Evolutionary conservation across 1,140 invertebrate genomes (phyloP).

Genomic region (Chrysopa pallens): DNA sequence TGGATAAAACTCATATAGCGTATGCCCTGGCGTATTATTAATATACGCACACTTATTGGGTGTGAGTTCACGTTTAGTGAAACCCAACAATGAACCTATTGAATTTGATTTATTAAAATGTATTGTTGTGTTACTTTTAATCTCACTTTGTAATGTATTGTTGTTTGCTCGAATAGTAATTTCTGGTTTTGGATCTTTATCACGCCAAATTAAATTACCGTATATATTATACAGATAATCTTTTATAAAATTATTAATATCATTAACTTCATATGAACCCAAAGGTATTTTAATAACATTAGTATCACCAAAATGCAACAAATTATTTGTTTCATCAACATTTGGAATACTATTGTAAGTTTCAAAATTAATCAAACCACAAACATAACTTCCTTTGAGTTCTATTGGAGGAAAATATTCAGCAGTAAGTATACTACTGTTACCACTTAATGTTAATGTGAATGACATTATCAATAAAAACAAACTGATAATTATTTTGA

Average conservation of each 20-base stretch:
- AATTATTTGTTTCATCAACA: slow-evolving; percentile 7
- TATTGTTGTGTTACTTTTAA: slow-evolving; percentile 7
- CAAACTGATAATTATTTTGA: too few relatives aligned
- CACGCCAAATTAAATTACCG: neutral
- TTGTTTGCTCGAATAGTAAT: slow-evolving; percentile 7
- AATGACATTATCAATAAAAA: slow-evolving; percentile 2
- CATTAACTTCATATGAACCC: slow-evolving; percentile 8
- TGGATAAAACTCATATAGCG: slow-evolving; percentile 16
- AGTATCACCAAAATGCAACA: slow-evolving; percentile 4
- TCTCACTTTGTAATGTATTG: slow-evolving; percentile 10
- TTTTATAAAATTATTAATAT: slow-evolving; percentile 8
- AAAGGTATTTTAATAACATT: slow-evolving; percentile 6
- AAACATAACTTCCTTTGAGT: slow-evolving; percentile 5
- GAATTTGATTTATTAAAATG: slow-evolving; percentile 6
- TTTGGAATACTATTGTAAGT: slow-evolving; percentile 8
- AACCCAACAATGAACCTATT: slow-evolving; percentile 9
- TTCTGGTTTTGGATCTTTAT: neutral
- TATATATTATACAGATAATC: neutral
- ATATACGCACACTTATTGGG: slow-evolving; percentile 10
- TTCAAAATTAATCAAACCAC: slow-evolving; percentile 7
- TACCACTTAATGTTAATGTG: slow-evolving; percentile 3
- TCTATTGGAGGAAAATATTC: slow-evolving; percentile 8
- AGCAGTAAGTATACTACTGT: slow-evolving; percentile 3
- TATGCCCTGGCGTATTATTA: slow-evolving; percentile 13
- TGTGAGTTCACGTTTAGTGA: slow-evolving; percentile 5